Evolutionary conservation across 2,797 vertebrate species (phyloP).

Genomic region (Darevskia mixta): DNA sequence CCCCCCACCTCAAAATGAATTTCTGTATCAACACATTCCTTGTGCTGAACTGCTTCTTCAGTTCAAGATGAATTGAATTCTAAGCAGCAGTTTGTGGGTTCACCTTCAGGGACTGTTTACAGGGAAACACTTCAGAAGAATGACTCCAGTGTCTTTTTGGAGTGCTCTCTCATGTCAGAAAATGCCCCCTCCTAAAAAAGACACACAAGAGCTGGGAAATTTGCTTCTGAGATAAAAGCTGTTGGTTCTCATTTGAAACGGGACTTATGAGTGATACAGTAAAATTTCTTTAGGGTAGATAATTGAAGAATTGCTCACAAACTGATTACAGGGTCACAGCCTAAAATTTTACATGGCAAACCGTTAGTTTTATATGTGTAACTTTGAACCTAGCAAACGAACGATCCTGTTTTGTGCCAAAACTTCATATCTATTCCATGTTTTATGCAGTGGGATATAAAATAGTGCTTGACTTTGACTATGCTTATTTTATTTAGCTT

Average conservation of each 20-base stretch:
- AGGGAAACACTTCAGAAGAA: neutral
- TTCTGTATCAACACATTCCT: neutral
- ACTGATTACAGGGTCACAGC: neutral
- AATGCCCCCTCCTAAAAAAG: neutral
- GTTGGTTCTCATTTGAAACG: neutral
- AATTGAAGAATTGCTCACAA: neutral
- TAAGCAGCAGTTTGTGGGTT: neutral
- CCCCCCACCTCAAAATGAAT: neutral
- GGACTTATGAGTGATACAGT: constrained; percentile 1
- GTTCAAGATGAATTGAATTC: neutral
- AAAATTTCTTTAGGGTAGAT: neutral
- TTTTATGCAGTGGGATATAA: neutral
- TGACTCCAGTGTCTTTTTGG: neutral
- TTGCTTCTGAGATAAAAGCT: constrained; percentile 17
- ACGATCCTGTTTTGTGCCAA: neutral
- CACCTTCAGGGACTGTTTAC: neutral
- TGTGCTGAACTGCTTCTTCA: constrained; percentile 3
- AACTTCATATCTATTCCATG: neutral
- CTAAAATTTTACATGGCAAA: constrained; percentile 26
- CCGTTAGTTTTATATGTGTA: neutral
- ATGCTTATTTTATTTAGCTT: constrained; percentile 1
- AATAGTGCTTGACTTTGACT: constrained; percentile 45
- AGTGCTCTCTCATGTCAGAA: neutral
- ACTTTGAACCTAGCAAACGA: neutral
- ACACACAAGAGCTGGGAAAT: neutral